Evolutionary conservation across 2,797 vertebrate species (phyloP), one percentile per base, ranked within the genome.

Genomic region (Smutsia temminckii): DNA sequence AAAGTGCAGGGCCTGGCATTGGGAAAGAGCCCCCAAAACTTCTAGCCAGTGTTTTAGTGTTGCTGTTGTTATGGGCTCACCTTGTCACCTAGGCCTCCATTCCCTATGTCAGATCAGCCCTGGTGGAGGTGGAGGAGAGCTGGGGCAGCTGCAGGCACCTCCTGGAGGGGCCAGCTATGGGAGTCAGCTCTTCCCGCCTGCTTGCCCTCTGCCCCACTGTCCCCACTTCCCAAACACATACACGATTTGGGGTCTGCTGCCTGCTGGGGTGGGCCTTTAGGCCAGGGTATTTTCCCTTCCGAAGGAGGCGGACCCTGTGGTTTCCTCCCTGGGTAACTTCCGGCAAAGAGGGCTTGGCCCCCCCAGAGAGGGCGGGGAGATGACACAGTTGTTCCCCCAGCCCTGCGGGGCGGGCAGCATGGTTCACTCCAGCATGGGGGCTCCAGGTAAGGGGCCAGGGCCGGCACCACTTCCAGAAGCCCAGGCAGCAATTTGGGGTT

Each of bases 401-500:
- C 95, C 92, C 95, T 57, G 87, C 71, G 83, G 94, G 95, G 96
- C 93, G 72, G 96, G 92, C 94, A 97, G 96, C 96, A 94, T 97
- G 97, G 97, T 98, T 97, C 97, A 95, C 95, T 96, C 95, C 61
- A 91, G 93, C 96, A 97, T 97, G 97, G 97, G 97, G 97, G 97
- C 97, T 96, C 95, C 97, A 97, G 98, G 98, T 98, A 97, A 97
- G 97, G 57, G 75, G 42, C 55, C 9, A 3, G 46, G 69, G 63
- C 16, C 80, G 37, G 87, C 18, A 2, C 59, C 40, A 1, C 20
- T 2, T 66, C 29, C 9, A 5, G n/a, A 29, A n/a, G 20, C 21
- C n/a, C 23, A 59, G 77, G 57, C 46, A 4, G 51, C 57, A 21
- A 51, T 2, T 79, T 57, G 9, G 77, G 85, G 68, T 14, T 61